These are phyloP conservation scores for Drosophila takahashii DNA, from an alignment of 1,140 invertebrate species.

Conservation along the genomic window DNA sequence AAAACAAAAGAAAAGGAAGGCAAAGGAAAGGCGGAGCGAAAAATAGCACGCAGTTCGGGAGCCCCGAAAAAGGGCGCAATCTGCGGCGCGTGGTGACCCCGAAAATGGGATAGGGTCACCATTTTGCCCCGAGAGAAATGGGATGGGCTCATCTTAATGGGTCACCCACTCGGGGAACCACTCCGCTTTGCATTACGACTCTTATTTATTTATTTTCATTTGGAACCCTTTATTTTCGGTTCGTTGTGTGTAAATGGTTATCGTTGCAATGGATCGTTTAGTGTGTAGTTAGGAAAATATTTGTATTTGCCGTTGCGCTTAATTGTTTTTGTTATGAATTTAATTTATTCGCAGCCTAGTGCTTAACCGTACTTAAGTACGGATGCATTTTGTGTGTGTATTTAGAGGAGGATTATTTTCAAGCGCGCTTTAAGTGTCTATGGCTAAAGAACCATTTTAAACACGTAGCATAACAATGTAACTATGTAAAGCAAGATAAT, in stretches of 20 bases:
- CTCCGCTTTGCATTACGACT: conserved; percentile 23
- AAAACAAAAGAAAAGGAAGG: conserved; percentile 45
- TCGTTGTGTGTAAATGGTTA: conserved; percentile 63
- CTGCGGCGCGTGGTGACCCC: conserved; percentile 55
- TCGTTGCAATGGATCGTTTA: conserved; percentile 62
- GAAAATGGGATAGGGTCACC: conserved; percentile 51
- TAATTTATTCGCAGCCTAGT: neutral
- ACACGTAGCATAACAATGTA: conserved; percentile 73
- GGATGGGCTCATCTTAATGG: neutral
- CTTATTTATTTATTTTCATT: conserved; percentile 56
- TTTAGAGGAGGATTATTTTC: conserved; percentile 49
- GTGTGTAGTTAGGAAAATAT: conserved; percentile 75
- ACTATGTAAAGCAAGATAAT: conserved; percentile 62
- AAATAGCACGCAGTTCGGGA: conserved; percentile 15
- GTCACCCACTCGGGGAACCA: neutral
- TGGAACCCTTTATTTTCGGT: conserved; percentile 32
- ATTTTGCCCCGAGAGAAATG: conserved; percentile 32
- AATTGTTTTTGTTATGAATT: conserved; percentile 21
- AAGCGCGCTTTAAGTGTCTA: conserved; percentile 74
- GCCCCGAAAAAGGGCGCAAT: conserved; percentile 51
- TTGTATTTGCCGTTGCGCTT: conserved; percentile 46
- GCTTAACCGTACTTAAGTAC: conserved; percentile 25
- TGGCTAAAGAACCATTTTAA: conserved; percentile 55
- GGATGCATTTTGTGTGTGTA: conserved; percentile 43
- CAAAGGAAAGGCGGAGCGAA: conserved; percentile 15